Base-by-base conservation (phyloP, 2,113 vertebrate genomes). In the Illadopsis cleaveri region DNA sequence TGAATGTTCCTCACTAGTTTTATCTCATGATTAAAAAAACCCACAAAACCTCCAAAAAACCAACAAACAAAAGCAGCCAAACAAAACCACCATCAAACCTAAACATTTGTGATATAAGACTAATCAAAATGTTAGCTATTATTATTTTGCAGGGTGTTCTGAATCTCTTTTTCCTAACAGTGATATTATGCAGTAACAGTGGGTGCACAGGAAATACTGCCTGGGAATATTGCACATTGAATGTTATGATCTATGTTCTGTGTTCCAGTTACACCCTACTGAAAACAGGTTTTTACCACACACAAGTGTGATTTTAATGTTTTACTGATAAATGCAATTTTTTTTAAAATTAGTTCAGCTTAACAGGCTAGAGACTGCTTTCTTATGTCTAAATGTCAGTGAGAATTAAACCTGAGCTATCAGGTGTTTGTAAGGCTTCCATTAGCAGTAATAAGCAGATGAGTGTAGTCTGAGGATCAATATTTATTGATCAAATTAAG, bases 401-500 rank as follows among this genome's bases (percentile, higher is more conserved):
- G 62, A 66, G 51, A 66, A 60, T 78, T 58, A 66, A 80, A 58
- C 15, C 38, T 78, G 56, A 86, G 54, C n/a, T 53, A 3, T 80
- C 38, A 64, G 54, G 38, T 90, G 33, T 86, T 69, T 69, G 8
- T n/a, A 44, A 68, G 71, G 21, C 35, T 81, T n/a, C 50, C 80
- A 56, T 90, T 88, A 66, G 42, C n/a, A 16, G 72, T 65, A 91
- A 54, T 44, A 64, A 76, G 62, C 54, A 80, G 50, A 8, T 5
- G 31, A 69, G 12, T 62, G 19, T 82, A 80, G 24, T 40, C 33
- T 60, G 72, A 84, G 14, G 56, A 90, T 94, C 90, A 33, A 12
- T 93, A 90, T 73, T 70, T 91, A 88, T 78, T 3, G 58, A 86
- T 65, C 25, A 37, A 69, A 53, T 76, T 42, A 75, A 42, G 11